These are phyloP conservation scores for Colletes latitarsis DNA, from an alignment of 1,140 invertebrate genomes.

Conservation along the genomic window DNA sequence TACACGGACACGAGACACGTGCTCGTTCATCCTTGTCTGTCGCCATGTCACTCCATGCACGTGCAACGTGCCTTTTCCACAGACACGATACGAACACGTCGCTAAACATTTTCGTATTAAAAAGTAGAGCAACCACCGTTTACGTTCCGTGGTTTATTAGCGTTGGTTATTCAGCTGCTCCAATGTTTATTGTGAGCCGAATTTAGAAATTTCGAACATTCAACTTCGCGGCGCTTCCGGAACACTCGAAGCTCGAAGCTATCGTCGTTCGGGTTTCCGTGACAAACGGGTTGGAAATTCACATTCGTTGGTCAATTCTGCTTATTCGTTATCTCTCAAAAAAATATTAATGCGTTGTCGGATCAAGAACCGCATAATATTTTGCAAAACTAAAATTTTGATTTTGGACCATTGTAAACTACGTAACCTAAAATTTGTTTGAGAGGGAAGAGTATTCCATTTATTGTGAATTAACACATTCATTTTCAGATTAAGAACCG, in stretches of 20 bases:
- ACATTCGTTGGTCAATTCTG: too few relatives aligned
- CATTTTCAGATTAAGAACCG: too few relatives aligned
- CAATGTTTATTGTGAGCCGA: conserved; percentile 39
- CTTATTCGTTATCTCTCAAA: too few relatives aligned
- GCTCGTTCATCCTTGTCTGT: neutral
- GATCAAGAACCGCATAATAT: too few relatives aligned
- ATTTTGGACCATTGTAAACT: too few relatives aligned
- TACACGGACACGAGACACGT: conserved; percentile 1
- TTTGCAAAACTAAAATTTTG: too few relatives aligned
- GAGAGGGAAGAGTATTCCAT: too few relatives aligned
- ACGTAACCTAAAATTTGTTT: too few relatives aligned
- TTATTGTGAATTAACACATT: too few relatives aligned
- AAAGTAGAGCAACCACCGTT: conserved; percentile 20
- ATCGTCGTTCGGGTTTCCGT: too few relatives aligned
- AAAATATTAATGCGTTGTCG: too few relatives aligned
- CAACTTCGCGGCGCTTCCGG: neutral
- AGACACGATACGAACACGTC: neutral
- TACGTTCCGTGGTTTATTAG: conserved; percentile 18
- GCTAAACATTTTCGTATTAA: neutral
- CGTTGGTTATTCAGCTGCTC: conserved; percentile 48
- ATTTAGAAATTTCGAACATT: conserved; percentile 45
- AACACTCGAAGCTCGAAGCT: neutral
- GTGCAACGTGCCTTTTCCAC: conserved; percentile 2
- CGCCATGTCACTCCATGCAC: conserved; percentile 3
- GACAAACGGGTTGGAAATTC: too few relatives aligned